Evolutionary conservation across 1,140 invertebrate genomes (phyloP).

Genomic region (Ridgeia piscesae): DNA sequence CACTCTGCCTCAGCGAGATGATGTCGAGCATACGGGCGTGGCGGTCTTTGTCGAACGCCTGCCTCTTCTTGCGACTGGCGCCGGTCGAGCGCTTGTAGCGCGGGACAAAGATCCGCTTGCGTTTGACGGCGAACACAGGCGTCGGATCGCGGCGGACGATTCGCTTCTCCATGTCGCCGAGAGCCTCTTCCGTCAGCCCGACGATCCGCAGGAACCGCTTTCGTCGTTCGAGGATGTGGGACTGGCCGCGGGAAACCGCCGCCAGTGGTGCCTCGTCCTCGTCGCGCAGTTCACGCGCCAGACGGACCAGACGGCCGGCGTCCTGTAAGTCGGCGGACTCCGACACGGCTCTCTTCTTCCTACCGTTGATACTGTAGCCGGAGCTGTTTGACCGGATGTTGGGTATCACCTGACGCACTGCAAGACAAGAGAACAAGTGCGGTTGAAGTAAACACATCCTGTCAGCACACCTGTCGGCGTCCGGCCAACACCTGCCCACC

Average conservation of each 20-base stretch:
- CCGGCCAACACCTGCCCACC: no score
- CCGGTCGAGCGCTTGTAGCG: neutral
- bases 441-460: neutral
- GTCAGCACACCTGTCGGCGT: neutral
- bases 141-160: neutral
- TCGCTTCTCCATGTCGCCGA: neutral
- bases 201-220: conserved; percentile 21
- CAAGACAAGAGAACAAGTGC: neutral
- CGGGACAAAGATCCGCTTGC: neutral
- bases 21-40: conserved; percentile 43
- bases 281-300: neutral
- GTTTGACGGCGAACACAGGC: neutral
- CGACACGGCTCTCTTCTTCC: conserved; percentile 20
- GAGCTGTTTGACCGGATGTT: conserved; percentile 28
- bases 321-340: neutral
- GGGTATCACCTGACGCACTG: conserved; percentile 25
- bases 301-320: neutral
- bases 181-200: conserved; percentile 17
- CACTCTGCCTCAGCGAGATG: conserved; percentile 40
- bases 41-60: neutral
- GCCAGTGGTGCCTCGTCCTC: neutral
- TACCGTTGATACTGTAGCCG: neutral
- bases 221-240: conserved; percentile 25
- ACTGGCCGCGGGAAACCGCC: neutral
- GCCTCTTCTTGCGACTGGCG: neutral